Evolutionary conservation across 1,140 invertebrate species (phyloP).

Genomic region (Brachionus calyciflorus): DNA sequence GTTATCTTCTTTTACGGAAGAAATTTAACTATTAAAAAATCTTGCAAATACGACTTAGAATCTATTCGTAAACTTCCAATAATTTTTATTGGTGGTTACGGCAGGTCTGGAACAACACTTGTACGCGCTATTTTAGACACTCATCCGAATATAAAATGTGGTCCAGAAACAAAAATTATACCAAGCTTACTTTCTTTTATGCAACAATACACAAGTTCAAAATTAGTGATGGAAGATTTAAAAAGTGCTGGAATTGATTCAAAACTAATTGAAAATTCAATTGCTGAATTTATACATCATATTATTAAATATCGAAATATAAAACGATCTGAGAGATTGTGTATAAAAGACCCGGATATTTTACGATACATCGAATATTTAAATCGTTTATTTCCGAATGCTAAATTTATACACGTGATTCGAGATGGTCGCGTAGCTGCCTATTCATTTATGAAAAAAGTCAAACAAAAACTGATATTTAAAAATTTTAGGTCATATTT

Average conservation of each 20-base stretch:
- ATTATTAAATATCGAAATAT: not conserved
- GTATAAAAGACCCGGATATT: conserved; percentile 19
- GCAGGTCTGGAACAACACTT: conserved; percentile 89
- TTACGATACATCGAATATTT: not conserved
- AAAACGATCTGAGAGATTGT: not conserved
- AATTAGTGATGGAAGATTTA: not conserved
- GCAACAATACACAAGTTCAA: not conserved
- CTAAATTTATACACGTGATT: conserved; percentile 96
- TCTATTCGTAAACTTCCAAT: not conserved
- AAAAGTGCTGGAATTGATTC: not conserved
- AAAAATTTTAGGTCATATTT: not conserved
- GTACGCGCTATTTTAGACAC: conserved; percentile 97
- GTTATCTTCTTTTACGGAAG: no score
- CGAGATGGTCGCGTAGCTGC: conserved; percentile 93
- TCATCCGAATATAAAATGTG: conserved; percentile 94
- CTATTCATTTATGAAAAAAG: conserved; percentile 1
- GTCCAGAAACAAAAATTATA: conserved; percentile 93
- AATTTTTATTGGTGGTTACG: conserved; percentile 89
- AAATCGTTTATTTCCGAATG: conserved; percentile 65
- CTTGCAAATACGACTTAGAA: no score
- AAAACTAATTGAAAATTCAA: not conserved
- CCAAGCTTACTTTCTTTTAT: conserved; percentile 64
- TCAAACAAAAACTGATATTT: not conserved
- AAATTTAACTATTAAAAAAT: no score
- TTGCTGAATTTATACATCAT: not conserved